Evolutionary conservation across 2,113 vertebrate genomes (phyloP), one percentile per base, ranked within the genome.

Genomic region (Sporophila hypoxantha): DNA sequence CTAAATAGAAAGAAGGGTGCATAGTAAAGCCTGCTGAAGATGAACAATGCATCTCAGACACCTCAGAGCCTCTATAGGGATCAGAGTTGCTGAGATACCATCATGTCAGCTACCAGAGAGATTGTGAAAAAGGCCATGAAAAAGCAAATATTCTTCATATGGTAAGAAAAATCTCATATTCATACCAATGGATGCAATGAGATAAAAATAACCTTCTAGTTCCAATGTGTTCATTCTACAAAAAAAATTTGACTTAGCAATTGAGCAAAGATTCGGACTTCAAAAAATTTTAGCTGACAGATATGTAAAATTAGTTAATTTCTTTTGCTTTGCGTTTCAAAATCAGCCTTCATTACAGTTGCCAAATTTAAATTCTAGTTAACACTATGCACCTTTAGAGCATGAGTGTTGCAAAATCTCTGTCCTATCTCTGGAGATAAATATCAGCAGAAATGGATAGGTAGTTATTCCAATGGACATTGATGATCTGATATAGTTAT

Each of bases 171-270:
- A 75, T 60, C 4, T 50, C 15, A 42, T n/a, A 53, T 32, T 68
- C 17, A 13, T 37, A 75, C 8, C 16, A 64, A 56, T 49, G 36
- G 19, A 29, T 34, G 10, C n/a, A 81, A 82, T 50, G 11, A 79
- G 23, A 65, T 17, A 34, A 61, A 81, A 34, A 44, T 22, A 76
- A 46, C 29, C 5, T 57, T 53, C 26, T 10, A 30, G 6, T 55
- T 87, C 14, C n/a, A 64, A n/a, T 0, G 1, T 2, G 0, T 15
- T 82, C 0, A 17, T 67, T 79, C 29, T 56, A 12, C 30, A 69
- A n/a, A 68, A 79, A 68, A 79, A 6, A 11, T 9, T 55, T 13
- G 7, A 36, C 5, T 37, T 84, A 60, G 11, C 8, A 20, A 7
- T 1, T 47, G 37, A 85, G 22, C 3, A 70, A 77, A 85, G 14